Evolutionary conservation across 2,113 vertebrate species (phyloP), one percentile per base, ranked within the genome.

Genomic region (Mungos mungo): DNA sequence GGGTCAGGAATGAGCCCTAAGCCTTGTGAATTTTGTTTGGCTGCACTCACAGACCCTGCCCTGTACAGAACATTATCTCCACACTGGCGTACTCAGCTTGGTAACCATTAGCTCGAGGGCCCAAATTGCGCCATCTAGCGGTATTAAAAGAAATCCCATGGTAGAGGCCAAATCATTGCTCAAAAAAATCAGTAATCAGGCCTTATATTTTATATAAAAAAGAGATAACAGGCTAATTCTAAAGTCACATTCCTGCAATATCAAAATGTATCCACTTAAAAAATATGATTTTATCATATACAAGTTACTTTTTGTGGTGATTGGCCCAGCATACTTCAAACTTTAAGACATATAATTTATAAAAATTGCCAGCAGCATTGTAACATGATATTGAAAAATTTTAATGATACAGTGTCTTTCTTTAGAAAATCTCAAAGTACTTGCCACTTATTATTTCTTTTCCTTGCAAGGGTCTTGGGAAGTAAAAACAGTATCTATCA

Each of bases 41-140:
- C 68, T 41, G 25, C 14, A 11, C 7, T 74, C 21, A 35, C 50
- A 54, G 57, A 41, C n/a, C 29, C 4, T 0, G 1, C 12, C 1
- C 19, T 11, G 52, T 4, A 35, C 25, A 11, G 1, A 31, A 76
- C 31, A 60, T 12, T 3, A 5, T 12, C 18, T 3, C 11, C 41
- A 23, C 7, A 66, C 27, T 27, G 13, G 1, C 21, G 15, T 10
- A 4, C 54, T 18, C 45, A 33, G 6, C 41, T 12, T 71, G 27
- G 21, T 4, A 23, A 38, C 7, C 23, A 60, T 60, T 23, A 21
- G 25, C 45, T 19, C 63, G 84, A 11, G 8, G 29, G 21, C 57
- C 77, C 29, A 85, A 80, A 85, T 63, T 90, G 69, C 27, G n/a
- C 85, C 83, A 45, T 65, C 94, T 93, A 76, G 72, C 92, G 79